A percentile compares a stretch with the other conserved stretches of the same genome.
Evolutionary conservation across 53 echinoderm and acorn worm genomes (phyloP).

Genomic region (Echinometra lucunter): DNA sequence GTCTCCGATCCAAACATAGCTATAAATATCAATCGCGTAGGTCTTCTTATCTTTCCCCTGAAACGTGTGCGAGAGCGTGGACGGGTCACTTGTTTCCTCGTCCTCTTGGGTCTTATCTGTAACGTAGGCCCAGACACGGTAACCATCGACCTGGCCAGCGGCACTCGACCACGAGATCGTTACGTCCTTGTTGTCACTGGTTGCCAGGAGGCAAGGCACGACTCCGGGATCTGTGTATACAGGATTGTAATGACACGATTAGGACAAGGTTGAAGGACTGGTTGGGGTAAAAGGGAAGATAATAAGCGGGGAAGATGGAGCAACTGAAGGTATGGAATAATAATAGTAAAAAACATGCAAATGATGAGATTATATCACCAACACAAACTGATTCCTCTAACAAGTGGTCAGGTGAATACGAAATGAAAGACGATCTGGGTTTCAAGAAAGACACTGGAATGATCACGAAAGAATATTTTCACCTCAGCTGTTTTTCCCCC

Average conservation of each 20-base stretch:
- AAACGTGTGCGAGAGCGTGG: conserved; percentile 46
- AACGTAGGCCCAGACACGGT: conserved; percentile 61
- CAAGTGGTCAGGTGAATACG: too few relatives aligned
- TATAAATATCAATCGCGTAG: conserved; percentile 60
- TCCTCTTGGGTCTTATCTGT: conserved; percentile 65
- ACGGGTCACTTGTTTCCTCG: neutral
- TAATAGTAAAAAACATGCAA: neutral
- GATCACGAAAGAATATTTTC: too few relatives aligned
- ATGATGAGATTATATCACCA: neutral
- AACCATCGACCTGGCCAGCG: conserved; percentile 52
- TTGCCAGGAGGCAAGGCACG: conserved; percentile 30
- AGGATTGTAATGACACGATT: too few relatives aligned
- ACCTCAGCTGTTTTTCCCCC: too few relatives aligned
- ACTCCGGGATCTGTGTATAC: conserved; percentile 22
- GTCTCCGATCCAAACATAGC: conserved; percentile 29
- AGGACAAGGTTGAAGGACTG: too few relatives aligned
- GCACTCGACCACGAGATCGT: conserved; percentile 59
- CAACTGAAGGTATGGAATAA: too few relatives aligned
- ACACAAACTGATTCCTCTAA: too few relatives aligned
- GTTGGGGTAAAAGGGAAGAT: too few relatives aligned
- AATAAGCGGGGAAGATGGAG: too few relatives aligned
- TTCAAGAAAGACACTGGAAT: too few relatives aligned
- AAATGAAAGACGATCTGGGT: too few relatives aligned
- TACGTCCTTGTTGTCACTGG: neutral
- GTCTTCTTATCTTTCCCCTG: neutral